Base-by-base conservation (phyloP, 2,113 vertebrate species). In the Malurus alboscapulatus region DNA sequence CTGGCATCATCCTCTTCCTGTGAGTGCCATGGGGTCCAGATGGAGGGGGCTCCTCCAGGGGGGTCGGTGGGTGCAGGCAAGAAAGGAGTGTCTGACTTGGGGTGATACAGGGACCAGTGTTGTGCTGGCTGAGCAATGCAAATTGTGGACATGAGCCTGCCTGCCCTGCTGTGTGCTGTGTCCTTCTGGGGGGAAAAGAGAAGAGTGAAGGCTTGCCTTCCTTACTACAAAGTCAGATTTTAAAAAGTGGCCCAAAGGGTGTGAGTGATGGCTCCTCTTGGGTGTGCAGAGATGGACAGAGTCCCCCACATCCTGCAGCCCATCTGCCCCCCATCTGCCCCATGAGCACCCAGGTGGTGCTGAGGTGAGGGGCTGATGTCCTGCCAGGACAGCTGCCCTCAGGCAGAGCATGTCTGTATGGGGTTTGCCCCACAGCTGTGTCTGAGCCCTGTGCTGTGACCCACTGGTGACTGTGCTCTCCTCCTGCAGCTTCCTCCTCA, bases 1-100 rank as follows among this genome's bases (percentile, higher is more conserved):
- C 99, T 0, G 99, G 99, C 74, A 97, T 99, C 87, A 78, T 99
- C 96, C 98, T 99, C 79, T 99, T 99, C 96, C 97, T 99, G 99
- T 99, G 97, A 99, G 99, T 98, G 79, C n/a, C 5, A 1, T 0
- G 5, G 55, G 0, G 1, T 8, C 18, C 0, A 3, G 16, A 18
- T 13, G 4, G 7, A 44, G 8, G 38, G 12, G 32, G 4, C 9
- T 89, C 20, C 34, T 89, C 42, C 22, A 14, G 27, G 17, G 38
- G 42, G 14, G 34, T 66, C 0, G 0, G 9, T 77, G 47, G 17
- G 15, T 50, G 22, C 54, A 36, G 73, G 53, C 6, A 9, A 48
- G 48, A 73, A 58, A 50, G 48, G 25, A 38, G 24, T 44, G 14
- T 53, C 29, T 38, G 36, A 12, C 21, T 84, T 61, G 8, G 18